Conservation (phyloP, 30 jellyfish, hydroid and myxozoan genomes). For the Haliclystus octoradiatus region DNA sequence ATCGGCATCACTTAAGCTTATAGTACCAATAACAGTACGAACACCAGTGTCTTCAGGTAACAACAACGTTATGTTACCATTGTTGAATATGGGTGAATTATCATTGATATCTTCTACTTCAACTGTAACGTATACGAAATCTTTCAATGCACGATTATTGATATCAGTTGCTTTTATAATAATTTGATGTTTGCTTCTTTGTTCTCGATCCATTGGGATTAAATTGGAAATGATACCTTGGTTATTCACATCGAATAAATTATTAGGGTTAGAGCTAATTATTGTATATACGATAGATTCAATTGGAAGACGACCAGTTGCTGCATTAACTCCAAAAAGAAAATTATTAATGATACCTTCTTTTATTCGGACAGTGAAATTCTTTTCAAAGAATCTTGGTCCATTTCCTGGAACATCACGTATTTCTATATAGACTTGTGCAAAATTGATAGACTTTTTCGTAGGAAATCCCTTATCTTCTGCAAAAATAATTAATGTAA, state of each 20-base stretch:
- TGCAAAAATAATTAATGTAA: background rate
- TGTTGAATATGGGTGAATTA: background rate
- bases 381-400: background rate
- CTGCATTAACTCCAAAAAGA: background rate
- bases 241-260: background rate
- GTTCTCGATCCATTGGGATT: background rate
- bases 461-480: background rate
- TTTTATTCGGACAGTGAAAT: no score
- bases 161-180: background rate
- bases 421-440: background rate
- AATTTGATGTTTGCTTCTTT: background rate
- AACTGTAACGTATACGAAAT: background rate
- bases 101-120: background rate
- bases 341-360: background rate
- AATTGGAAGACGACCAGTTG: background rate
- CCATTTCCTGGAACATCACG: background rate
- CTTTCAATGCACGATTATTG: background rate
- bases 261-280: background rate
- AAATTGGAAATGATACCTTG: background rate
- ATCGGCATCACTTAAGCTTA: background rate
- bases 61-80: background rate
- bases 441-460: background rate
- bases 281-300: background rate
- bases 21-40: background rate
- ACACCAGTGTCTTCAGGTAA: background rate